These are phyloP conservation scores for Drosophila buzzatii DNA, from an alignment of 2,888 invertebrate genomes.

Conservation along the genomic window DNA sequence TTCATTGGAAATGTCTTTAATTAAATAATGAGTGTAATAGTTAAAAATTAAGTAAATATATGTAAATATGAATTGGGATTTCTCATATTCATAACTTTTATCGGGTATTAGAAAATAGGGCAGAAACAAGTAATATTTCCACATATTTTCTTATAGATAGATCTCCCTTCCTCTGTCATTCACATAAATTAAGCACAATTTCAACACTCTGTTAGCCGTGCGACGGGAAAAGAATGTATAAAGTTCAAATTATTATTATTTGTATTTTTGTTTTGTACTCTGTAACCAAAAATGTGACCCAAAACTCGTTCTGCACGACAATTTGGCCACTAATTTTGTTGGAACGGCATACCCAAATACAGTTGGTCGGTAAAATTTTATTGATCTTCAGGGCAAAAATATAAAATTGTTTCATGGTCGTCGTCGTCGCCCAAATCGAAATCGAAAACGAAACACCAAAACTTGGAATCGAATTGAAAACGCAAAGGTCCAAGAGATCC, in stretches of 20 bases:
- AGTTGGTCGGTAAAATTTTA: conserved; percentile 79
- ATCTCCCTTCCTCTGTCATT: conserved; percentile 12
- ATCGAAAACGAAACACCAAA: conserved; percentile 51
- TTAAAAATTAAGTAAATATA: neutral
- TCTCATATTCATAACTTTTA: neutral
- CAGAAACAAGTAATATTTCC: conserved; percentile 1
- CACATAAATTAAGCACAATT: conserved; percentile 47
- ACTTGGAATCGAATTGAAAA: conserved; percentile 71
- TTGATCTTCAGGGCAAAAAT: conserved; percentile 76
- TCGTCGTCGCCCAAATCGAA: conserved; percentile 43
- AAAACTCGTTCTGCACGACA: conserved; percentile 68
- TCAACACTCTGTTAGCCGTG: conserved; percentile 38
- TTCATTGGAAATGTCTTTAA: conserved; percentile 23
- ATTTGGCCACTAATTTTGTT: conserved; percentile 75
- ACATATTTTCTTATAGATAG: conserved; percentile 19
- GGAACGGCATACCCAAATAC: conserved; percentile 63
- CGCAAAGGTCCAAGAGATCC: conserved; percentile 32
- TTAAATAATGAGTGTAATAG: conserved; percentile 12
- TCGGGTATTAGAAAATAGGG: neutral
- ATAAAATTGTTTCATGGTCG: conserved; percentile 77
- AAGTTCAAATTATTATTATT: conserved; percentile 49
- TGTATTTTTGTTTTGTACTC: conserved; percentile 41
- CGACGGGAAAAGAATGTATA: conserved; percentile 46
- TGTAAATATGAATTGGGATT: neutral
- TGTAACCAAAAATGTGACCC: conserved; percentile 76